phyloP scores from a whole-genome alignment of 2,113 vertebrate species.

The Odocoileus virginianus region DNA sequence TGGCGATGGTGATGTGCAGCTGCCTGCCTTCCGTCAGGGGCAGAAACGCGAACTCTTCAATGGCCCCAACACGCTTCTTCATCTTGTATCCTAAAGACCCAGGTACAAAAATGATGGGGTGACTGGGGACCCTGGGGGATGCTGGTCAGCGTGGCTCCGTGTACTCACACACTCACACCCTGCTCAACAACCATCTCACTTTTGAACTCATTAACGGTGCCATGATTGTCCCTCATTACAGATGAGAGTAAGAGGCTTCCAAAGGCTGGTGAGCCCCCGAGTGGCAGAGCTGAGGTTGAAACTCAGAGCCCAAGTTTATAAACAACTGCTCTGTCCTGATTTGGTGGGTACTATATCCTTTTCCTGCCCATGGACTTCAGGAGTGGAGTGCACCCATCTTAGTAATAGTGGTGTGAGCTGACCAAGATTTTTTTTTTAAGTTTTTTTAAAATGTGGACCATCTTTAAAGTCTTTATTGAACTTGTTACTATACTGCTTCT shows the following conservation, averaged over 20 bases:
- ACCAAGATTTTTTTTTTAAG: not conserved
- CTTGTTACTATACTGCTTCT: not conserved
- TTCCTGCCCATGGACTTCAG: not conserved
- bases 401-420: not conserved
- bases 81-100: conserved; percentile 93
- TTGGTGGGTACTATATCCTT: fast-evolving
- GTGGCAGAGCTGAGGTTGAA: not conserved
- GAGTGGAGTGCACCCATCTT: not conserved
- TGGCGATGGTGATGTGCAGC: conserved; percentile 91
- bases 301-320: not conserved
- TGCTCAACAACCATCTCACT: not conserved
- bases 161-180: not conserved
- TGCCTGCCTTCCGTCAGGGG: conserved; percentile 91
- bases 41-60: conserved; percentile 97
- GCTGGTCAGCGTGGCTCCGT: not conserved
- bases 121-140: fast-evolving
- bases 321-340: not conserved
- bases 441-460: not conserved
- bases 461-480: not conserved
- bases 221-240: not conserved
- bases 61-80: conserved; percentile 96
- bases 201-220: not conserved
- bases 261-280: fast-evolving
- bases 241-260: not conserved
- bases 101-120: not conserved